Conservation (phyloP, 2,888 invertebrate genomes). For the Pilophorus perplexus region DNA sequence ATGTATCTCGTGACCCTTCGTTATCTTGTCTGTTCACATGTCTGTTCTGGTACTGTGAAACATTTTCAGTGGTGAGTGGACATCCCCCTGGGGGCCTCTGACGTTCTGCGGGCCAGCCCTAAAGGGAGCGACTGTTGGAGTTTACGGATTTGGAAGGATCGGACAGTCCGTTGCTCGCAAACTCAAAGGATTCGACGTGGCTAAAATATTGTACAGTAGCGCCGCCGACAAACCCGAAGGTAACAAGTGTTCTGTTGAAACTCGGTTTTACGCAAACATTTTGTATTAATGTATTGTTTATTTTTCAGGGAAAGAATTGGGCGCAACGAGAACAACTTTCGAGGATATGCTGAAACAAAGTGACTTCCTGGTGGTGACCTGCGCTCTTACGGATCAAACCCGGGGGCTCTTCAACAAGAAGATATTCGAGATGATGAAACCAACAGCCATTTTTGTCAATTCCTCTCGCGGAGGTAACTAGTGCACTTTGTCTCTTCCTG, state of each 20-base stretch:
- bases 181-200: slow-evolving; percentile 72
- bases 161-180: slow-evolving; percentile 76
- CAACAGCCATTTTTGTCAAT: slow-evolving; percentile 80
- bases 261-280: not conserved
- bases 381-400: slow-evolving; percentile 76
- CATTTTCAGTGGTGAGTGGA: slow-evolving; percentile 72
- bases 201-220: slow-evolving; percentile 58
- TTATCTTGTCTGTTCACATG: no score
- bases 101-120: slow-evolving; percentile 91
- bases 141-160: slow-evolving; percentile 80
- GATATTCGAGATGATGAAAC: slow-evolving; percentile 84
- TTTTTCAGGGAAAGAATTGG: slow-evolving; percentile 58
- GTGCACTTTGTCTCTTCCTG: not conserved
- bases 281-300: not conserved
- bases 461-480: slow-evolving; percentile 73
- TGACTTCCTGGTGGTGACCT: slow-evolving; percentile 82
- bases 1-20: no score
- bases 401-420: slow-evolving; percentile 71
- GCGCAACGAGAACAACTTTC: slow-evolving; percentile 67
- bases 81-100: slow-evolving; percentile 73
- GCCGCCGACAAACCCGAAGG: slow-evolving; percentile 42
- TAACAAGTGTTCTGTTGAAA: not conserved
- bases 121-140: slow-evolving; percentile 74
- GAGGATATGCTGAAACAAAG: slow-evolving; percentile 70
- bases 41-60: no score